Evolutionary conservation across 2,797 vertebrate genomes (phyloP).

Genomic region (Crenichthys baileyi): DNA sequence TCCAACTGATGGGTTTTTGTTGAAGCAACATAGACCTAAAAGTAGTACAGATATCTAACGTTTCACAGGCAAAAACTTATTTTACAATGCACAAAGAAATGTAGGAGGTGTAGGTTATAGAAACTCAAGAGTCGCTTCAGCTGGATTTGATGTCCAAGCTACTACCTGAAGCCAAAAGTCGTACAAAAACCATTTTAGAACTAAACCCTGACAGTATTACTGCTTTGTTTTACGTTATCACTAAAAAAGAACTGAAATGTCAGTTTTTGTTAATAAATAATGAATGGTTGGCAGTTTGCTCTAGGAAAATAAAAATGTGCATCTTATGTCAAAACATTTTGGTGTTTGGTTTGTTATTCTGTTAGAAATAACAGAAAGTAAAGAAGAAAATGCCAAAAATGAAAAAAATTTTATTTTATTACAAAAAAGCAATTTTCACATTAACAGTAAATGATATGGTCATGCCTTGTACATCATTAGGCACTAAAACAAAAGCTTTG

Average conservation of each 20-base stretch:
- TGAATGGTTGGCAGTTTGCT: conserved; percentile 58
- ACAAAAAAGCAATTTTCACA: conserved; percentile 41
- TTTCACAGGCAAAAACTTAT: conserved; percentile 18
- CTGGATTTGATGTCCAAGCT: conserved; percentile 35
- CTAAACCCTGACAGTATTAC: conserved; percentile 17
- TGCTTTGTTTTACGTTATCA: conserved; percentile 37
- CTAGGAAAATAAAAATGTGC: conserved; percentile 63
- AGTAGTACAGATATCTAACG: too few relatives aligned
- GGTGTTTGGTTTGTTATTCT: conserved; percentile 19
- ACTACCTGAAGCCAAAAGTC: conserved; percentile 38
- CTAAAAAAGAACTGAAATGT: conserved; percentile 33
- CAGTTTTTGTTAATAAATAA: conserved; percentile 62
- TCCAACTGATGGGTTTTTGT: too few relatives aligned
- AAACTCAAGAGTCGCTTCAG: conserved; percentile 15
- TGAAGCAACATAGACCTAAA: too few relatives aligned
- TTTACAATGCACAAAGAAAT: neutral
- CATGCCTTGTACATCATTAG: conserved; percentile 28
- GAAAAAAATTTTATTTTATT: conserved; percentile 51
- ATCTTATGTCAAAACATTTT: conserved; percentile 30
- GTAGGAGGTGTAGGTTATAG: neutral
- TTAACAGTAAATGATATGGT: conserved; percentile 38
- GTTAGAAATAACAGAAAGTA: neutral
- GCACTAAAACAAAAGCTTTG: conserved; percentile 23
- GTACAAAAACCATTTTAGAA: conserved; percentile 45
- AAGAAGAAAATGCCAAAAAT: neutral